These are phyloP conservation scores for Pocillopora damicornis DNA, from an alignment of 64 coral and sea anemone species.

Conservation along the genomic window DNA sequence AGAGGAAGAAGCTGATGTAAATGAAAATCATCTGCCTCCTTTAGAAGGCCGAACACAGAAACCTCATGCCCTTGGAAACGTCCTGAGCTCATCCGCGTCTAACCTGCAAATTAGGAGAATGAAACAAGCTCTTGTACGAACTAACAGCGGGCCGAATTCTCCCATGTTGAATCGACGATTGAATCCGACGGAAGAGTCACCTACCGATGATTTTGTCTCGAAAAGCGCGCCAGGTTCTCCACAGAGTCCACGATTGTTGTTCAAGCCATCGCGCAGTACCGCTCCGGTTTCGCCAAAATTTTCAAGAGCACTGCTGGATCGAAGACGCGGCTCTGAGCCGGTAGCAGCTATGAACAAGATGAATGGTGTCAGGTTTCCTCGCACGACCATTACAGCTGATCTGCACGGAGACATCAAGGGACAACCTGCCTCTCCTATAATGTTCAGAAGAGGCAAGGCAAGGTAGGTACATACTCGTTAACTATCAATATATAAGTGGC, in stretches of 20 bases:
- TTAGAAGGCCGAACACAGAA: not conserved
- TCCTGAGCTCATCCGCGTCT: not conserved
- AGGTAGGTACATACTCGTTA: not conserved
- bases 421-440: not conserved
- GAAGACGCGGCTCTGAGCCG: constrained; percentile 30
- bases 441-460: constrained; percentile 15
- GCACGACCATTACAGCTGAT: not conserved
- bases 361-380: not conserved
- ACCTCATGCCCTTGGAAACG: not conserved
- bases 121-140: constrained; percentile 1
- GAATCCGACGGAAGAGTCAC: not conserved
- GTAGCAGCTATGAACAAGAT: not conserved
- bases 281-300: constrained; percentile 7
- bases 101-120: not conserved
- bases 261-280: constrained; percentile 14
- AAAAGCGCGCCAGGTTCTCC: constrained; percentile 34
- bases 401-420: constrained; percentile 5
- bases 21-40: not conserved
- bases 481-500: not conserved
- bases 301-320: not conserved
- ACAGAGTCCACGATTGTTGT: not conserved
- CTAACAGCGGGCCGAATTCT: not conserved
- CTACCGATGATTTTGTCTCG: not conserved
- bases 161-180: not conserved
- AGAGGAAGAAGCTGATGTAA: not conserved